Evolutionary conservation across 2,113 vertebrate genomes (phyloP), one percentile per base, ranked within the genome.

Genomic region (Camelus bactrianus): DNA sequence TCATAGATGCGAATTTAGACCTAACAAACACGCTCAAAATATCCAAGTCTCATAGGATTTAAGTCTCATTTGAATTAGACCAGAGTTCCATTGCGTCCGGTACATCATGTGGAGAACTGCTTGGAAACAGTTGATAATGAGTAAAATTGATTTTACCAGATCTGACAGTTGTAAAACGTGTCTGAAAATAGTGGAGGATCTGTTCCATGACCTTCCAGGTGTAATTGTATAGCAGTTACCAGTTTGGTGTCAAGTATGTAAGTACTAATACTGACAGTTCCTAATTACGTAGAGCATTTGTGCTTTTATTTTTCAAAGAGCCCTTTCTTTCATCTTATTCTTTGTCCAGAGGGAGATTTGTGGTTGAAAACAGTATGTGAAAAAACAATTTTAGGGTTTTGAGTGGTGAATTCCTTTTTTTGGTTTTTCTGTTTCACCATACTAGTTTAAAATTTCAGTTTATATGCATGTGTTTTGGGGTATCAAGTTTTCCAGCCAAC

Each of bases 101-200:
- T 72, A 50, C 10, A 11, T 97, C 8, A 56, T 80, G 84, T 50
- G 76, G 62, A 94, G 79, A 94, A 77, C 67, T 76, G 12, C 30
- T 95, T 85, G 54, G 54, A 79, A 94, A 94, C 4, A 64, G 14
- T 69, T 91, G 82, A 67, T 90, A 80, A 88, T 67, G 54, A 81
- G 3, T 80, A 20, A 81, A 77, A 82, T 9, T 67, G 38, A 82
- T 76, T 96, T 96, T 73, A 48, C 73, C 14, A 50, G 8, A 54
- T 69, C 77, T 85, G 82, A n/a, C 19, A 84, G n/a, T 80, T 83
- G 7, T 64, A 70, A 80, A 38, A 24, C 8, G 14, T 88, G 58
- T 85, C 48, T 88, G 85, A 46, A 86, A 65, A 65, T 77, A 85
- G 65, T n/a, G 35, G 64, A 54, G 65, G 22, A 20, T 32, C 4